Percentiles rank a stretch among this genome's conserved stretches.
phyloP scores from a whole-genome alignment of 2,888 invertebrate genomes.

The Clistopyga incitator region DNA sequence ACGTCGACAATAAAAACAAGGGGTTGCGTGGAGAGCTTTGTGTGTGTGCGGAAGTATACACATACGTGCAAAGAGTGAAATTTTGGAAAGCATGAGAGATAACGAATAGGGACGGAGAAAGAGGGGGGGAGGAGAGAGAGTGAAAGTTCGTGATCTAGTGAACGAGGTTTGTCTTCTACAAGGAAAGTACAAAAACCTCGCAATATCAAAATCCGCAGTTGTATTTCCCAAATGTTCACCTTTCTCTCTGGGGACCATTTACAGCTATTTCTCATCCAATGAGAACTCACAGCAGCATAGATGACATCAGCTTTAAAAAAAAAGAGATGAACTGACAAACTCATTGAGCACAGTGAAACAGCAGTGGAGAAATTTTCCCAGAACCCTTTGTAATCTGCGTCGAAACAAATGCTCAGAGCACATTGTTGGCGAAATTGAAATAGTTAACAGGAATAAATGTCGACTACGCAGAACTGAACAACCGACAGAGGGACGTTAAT shows the following conservation, averaged over 20 bases:
- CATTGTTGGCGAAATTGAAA: no score
- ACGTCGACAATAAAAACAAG: conserved; percentile 58
- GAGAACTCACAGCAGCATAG: conserved; percentile 3
- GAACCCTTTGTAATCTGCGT: neutral
- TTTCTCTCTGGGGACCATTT: no score
- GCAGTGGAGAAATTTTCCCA: conserved; percentile 5
- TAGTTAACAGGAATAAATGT: no score
- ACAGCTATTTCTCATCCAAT: conserved; percentile 6
- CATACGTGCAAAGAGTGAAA: conserved; percentile 22
- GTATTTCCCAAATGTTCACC: no score
- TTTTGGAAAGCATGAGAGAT: conserved; percentile 33
- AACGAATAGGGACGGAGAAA: conserved; percentile 10
- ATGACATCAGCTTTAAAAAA: neutral
- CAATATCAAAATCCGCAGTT: neutral
- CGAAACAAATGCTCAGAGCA: no score
- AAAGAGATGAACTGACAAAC: neutral
- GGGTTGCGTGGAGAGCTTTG: conserved; percentile 13
- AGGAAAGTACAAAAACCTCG: neutral
- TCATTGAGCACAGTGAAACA: neutral
- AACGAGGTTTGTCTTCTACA: conserved; percentile 24
- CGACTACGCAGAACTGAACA: no score
- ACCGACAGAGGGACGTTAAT: no score
- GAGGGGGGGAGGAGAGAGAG: neutral
- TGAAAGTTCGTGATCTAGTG: conserved; percentile 33
- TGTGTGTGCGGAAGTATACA: neutral